These are phyloP conservation scores for Phoxinus phoxinus DNA, from an alignment of 2,113 vertebrate genomes.

Conservation along the genomic window DNA sequence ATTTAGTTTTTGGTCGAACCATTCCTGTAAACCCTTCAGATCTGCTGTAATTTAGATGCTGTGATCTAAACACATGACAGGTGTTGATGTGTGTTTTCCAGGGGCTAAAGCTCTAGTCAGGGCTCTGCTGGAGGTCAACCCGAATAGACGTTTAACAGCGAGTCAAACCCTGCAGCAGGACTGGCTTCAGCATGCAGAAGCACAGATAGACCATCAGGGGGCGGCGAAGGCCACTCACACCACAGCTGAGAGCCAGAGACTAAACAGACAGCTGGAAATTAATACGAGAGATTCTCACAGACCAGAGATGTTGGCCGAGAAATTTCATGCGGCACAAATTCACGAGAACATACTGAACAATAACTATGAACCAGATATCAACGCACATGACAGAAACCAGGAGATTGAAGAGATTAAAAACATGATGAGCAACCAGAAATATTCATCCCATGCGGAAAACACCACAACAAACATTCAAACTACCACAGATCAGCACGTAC, in stretches of 20 bases:
- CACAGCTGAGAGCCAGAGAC: slow-evolving; percentile 33
- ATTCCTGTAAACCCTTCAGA: neutral
- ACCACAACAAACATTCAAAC: neutral
- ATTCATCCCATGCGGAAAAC: neutral
- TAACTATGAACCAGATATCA: slow-evolving; percentile 44
- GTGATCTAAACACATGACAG: neutral
- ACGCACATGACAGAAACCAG: slow-evolving; percentile 23
- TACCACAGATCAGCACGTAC: slow-evolving; percentile 40
- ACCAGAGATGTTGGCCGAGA: neutral
- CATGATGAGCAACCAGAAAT: slow-evolving; percentile 38
- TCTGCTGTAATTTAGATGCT: neutral
- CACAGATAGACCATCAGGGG: slow-evolving; percentile 72
- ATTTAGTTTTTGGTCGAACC: slow-evolving; percentile 2
- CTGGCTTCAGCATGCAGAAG: slow-evolving; percentile 79
- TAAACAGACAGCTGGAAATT: neutral
- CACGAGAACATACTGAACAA: slow-evolving; percentile 11
- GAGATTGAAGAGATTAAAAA: slow-evolving; percentile 11
- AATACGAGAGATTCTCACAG: neutral
- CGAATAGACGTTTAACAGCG: slow-evolving; percentile 85
- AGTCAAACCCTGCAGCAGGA: slow-evolving; percentile 84
- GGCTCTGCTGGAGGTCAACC: slow-evolving; percentile 86
- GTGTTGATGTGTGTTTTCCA: slow-evolving; percentile 54
- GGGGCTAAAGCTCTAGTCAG: slow-evolving; percentile 87
- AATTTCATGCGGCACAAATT: neutral
- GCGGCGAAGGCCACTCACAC: slow-evolving; percentile 55